These are phyloP conservation scores for Pinna nobilis DNA, from an alignment of 1,140 invertebrate species.

Conservation along the genomic window DNA sequence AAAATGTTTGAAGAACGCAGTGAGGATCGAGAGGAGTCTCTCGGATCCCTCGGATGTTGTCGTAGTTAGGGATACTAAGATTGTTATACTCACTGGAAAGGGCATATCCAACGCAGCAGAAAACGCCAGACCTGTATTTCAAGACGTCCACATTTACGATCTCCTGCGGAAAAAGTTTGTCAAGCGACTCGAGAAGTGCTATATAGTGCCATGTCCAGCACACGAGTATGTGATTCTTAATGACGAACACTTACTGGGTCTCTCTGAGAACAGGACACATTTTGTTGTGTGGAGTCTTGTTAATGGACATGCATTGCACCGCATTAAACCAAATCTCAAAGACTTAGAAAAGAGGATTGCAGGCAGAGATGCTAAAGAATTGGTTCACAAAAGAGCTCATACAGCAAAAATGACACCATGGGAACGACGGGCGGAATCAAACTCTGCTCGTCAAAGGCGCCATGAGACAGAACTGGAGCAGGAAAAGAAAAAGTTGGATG, in stretches of 20 bases:
- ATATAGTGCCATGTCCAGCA: constrained; percentile 66
- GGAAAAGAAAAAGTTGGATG: constrained; percentile 59
- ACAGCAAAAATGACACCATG: constrained; percentile 67
- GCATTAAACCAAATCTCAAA: constrained; percentile 66
- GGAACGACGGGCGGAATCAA: constrained; percentile 65
- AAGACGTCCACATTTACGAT: constrained; percentile 68
- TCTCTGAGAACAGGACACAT: constrained; percentile 68
- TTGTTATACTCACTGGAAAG: constrained; percentile 68
- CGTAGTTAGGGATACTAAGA: constrained; percentile 62
- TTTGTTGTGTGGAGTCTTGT: constrained; percentile 71
- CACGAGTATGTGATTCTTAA: constrained; percentile 70
- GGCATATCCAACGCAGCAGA: constrained; percentile 61
- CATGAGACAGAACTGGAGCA: constrained; percentile 58
- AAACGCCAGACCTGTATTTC: constrained; percentile 66
- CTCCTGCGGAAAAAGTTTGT: constrained; percentile 64
- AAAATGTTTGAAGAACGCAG: constrained; percentile 59
- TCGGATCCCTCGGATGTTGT: constrained; percentile 66
- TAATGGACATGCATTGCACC: constrained; percentile 60
- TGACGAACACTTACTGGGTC: constrained; percentile 67
- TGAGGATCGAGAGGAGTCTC: constrained; percentile 65
- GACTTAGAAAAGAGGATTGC: constrained; percentile 50
- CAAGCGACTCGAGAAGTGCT: constrained; percentile 64
- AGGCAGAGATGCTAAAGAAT: constrained; percentile 33
- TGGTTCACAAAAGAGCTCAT: constrained; percentile 30
- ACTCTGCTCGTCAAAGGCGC: constrained; percentile 53